Base-by-base conservation (phyloP, 2,113 vertebrate species). In the Cricetomys ansorgei region DNA sequence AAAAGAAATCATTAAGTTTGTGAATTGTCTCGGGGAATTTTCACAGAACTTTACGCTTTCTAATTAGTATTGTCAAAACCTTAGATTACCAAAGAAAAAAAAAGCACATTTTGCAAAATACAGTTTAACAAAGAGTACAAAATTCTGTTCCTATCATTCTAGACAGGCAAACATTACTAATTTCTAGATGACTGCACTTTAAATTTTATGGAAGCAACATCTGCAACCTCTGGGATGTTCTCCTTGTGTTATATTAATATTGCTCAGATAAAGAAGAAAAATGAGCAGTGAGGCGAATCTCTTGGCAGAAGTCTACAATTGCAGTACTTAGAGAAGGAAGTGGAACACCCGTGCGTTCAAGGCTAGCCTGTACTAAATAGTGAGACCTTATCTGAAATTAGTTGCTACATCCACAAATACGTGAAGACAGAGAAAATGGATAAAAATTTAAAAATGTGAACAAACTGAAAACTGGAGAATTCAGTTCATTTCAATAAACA, bases 11-110 rank as follows among this genome's bases (percentile, higher is more conserved):
- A 75, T 40, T 92, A 34, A 34, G 6, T n/a, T 96, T 88, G 79
- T 95, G 95, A 96, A 89, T 67, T 93, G 3, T 93, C 97, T 97
- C 84, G 81, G 76, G 59, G 55, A 95, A 92, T 94, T 96, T 93
- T 76, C n/a, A 73, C 67, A 95, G 84, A 86, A 90, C 29, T 92
- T 97, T 97, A 29, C 92, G 64, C 55, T 98, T 95, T 96, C 85
- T 96, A 98, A 98, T 97, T 96, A 98, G 76, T 89, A 91, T 73
- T 96, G 75, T 88, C 85, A 94, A 81, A 98, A 98, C 98, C 53
- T 37, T 70, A 98, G 93, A 97, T 95, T 88, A 97, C 65, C 9
- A 62, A 97, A 94, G 96, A 57, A 95, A 95, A 57, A 95, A 95
- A 97, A 91, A n/a, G 92, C 79, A 55, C 17, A 89, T 53, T 95